These are phyloP conservation scores for Pseudomyrmex gracilis DNA, from an alignment of 1,140 invertebrate species.

Conservation along the genomic window DNA sequence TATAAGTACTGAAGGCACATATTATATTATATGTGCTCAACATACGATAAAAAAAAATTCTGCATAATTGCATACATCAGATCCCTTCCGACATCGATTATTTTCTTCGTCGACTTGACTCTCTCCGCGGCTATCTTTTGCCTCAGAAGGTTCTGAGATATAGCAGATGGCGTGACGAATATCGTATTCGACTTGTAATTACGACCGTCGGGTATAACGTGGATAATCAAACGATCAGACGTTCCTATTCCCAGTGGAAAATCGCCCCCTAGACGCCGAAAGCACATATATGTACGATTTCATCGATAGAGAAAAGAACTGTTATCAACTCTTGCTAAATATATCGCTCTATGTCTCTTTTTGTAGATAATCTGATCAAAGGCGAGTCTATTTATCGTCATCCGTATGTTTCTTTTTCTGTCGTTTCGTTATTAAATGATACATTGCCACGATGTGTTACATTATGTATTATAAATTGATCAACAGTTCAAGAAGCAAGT, in stretches of 20 bases:
- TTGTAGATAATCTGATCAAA: slow-evolving; percentile 45
- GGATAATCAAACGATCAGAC: slow-evolving; percentile 73
- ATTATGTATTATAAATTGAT: neutral
- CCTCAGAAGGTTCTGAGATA: slow-evolving; percentile 60
- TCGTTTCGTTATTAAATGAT: neutral
- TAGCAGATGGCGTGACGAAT: slow-evolving; percentile 77
- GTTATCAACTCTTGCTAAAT: slow-evolving; percentile 50
- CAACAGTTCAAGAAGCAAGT: neutral
- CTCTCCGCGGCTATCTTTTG: neutral
- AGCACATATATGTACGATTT: slow-evolving; percentile 24
- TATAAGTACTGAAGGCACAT: neutral
- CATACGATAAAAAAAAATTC: neutral
- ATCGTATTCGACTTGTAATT: slow-evolving; percentile 76
- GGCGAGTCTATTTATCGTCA: slow-evolving; percentile 44
- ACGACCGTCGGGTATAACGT: slow-evolving; percentile 62
- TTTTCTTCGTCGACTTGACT: slow-evolving; percentile 20
- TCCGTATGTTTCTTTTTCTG: neutral
- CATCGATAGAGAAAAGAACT: slow-evolving; percentile 35
- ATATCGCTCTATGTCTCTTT: slow-evolving; percentile 56
- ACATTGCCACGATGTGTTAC: neutral
- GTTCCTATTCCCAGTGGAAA: slow-evolving; percentile 68
- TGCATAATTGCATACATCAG: neutral
- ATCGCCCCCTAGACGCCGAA: slow-evolving; percentile 47
- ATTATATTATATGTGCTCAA: neutral
- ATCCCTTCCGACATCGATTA: slow-evolving; percentile 37